These are phyloP conservation scores for Alosa alosa DNA, from an alignment of 2,113 vertebrate species.

Conservation along the genomic window DNA sequence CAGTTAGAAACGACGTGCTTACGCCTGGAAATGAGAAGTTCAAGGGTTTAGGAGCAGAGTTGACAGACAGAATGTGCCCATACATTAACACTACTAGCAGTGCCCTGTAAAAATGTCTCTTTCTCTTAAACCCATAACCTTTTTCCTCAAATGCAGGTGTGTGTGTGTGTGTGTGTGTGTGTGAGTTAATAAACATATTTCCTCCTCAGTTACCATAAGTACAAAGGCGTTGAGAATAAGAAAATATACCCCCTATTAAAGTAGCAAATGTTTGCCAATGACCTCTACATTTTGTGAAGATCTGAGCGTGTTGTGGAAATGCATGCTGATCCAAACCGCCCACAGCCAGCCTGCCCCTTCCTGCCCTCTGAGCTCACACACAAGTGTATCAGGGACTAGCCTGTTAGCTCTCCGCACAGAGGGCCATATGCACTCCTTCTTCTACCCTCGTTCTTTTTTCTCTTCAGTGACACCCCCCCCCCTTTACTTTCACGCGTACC, in stretches of 20 bases:
- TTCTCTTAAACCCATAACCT: background rate
- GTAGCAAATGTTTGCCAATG: too few species aligned
- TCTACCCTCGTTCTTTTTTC: background rate
- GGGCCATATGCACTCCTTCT: background rate
- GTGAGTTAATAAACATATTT: background rate
- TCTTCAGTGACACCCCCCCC: background rate
- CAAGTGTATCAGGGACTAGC: background rate
- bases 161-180: background rate
- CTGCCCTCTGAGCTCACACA: background rate
- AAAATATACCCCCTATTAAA: too few species aligned
- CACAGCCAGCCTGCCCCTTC: too few species aligned
- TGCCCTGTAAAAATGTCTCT: background rate
- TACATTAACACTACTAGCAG: background rate
- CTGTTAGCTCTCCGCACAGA: background rate
- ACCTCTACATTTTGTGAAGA: background rate
- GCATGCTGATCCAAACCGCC: too few species aligned
- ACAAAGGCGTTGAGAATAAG: background rate
- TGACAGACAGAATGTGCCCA: background rate
- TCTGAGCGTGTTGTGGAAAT: too few species aligned
- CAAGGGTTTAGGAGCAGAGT: background rate
- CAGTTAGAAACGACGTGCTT: background rate
- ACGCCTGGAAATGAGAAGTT: background rate
- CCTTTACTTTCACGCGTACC: background rate
- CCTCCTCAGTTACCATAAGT: background rate
- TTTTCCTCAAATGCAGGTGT: background rate